phyloP scores from a whole-genome alignment of 1,140 invertebrate species.

The Acromyrmex charruanus region DNA sequence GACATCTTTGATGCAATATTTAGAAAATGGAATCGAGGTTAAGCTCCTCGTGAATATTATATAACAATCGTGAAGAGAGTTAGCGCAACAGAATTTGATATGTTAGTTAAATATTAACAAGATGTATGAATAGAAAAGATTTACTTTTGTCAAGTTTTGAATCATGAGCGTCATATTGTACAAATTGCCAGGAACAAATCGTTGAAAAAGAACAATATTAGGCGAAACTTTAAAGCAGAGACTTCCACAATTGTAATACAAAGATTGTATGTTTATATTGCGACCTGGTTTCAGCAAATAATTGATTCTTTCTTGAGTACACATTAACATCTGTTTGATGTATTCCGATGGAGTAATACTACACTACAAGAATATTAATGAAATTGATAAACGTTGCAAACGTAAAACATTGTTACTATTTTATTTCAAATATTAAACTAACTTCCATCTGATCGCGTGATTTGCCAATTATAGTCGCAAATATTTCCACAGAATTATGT shows the following conservation, averaged over 20 bases:
- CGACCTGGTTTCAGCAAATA: slow-evolving; percentile 61
- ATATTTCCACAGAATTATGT: slow-evolving; percentile 14
- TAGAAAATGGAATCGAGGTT: slow-evolving; percentile 23
- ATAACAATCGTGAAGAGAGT: not conserved
- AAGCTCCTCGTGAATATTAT: slow-evolving; percentile 24
- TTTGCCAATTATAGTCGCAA: not conserved
- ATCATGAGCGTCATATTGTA: slow-evolving; percentile 80
- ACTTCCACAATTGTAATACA: not conserved
- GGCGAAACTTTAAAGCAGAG: slow-evolving; percentile 79
- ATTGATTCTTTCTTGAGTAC: slow-evolving; percentile 73
- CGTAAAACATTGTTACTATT: not conserved
- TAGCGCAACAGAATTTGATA: not conserved
- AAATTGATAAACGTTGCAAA: slow-evolving; percentile 6
- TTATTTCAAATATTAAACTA: not conserved
- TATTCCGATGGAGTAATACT: slow-evolving; percentile 77
- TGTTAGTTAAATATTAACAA: slow-evolving; percentile 3
- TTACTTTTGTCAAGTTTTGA: slow-evolving; percentile 78
- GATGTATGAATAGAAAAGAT: not conserved
- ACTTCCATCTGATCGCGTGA: slow-evolving; percentile 33
- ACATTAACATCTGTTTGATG: slow-evolving; percentile 74
- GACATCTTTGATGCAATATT: slow-evolving; percentile 73
- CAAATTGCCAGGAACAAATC: slow-evolving; percentile 78
- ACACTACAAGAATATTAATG: slow-evolving; percentile 51
- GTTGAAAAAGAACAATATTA: slow-evolving; percentile 84
- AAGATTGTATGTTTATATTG: slow-evolving; percentile 1